Evolutionary conservation across 2,797 vertebrate genomes (phyloP), one percentile per base, ranked within the genome.

Genomic region (Pipistrellus nathusii): DNA sequence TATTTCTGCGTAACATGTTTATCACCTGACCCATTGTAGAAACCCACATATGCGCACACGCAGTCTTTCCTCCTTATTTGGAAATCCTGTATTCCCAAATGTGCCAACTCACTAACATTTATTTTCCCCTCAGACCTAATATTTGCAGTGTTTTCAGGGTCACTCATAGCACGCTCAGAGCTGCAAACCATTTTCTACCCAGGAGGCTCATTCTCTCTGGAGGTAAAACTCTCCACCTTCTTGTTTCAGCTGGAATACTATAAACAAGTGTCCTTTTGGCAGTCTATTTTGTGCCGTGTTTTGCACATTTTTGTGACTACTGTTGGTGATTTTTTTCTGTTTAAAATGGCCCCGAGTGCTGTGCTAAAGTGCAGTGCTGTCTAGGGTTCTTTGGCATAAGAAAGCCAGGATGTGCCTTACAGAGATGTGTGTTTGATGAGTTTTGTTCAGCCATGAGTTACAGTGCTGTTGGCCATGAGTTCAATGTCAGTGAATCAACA

Each of bases 401-500:
- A 84, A 92, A 53, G 15, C 44, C 89, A 27, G 11, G 66, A 25
- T 59, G 69, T 20, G 3, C 27, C 59, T 76, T 71, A 38, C 9
- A 64, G 51, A 86, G 94, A 77, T 69, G 80, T 20, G 5, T 68
- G 8, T 62, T 12, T 35, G 14, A 81, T 57, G 76, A 84, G 27
- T 8, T 86, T 89, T 30, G 6, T 53, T 88, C 59, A 78, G 62
- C 27, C 30, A 35, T 83, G 27, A 89, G 27, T 80, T 77, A 76
- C 17, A 51, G 17, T 9, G 35, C 38, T 89, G 30, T n/a, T 35
- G 73, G 48, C 12, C 23, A 5, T 80, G 62, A 84, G 20, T 55
- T 89, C 68, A 84, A 12, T 81, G 72, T 57, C 85, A 88, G 44
- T 32, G 71, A 91, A 91, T 71, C 25, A 80, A 48, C 44, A 96